phyloP scores from a whole-genome alignment of 2,888 invertebrate species.

The Caenorhabditis sulstoni region DNA sequence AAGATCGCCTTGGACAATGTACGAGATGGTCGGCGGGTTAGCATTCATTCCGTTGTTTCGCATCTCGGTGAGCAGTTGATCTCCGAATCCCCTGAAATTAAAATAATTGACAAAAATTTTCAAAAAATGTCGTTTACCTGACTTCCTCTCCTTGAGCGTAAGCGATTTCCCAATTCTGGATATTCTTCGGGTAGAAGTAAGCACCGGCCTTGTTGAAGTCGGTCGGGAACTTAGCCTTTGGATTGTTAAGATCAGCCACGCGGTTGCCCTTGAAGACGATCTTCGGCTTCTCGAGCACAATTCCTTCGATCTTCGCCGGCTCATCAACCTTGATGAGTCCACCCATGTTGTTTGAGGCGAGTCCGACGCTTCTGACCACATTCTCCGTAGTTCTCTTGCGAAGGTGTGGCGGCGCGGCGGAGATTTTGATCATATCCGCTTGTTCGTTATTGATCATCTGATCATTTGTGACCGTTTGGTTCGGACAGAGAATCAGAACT shows the following conservation, averaged over 20 bases:
- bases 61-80: constrained; percentile 24
- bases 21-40: not conserved
- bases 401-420: constrained; percentile 34
- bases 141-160: constrained; percentile 36
- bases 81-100: constrained; percentile 25
- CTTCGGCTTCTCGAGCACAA: constrained; percentile 34
- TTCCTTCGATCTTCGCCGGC: constrained; percentile 27
- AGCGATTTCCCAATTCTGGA: constrained; percentile 34
- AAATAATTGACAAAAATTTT: too few relatives aligned
- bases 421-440: constrained; percentile 50
- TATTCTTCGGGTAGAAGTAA: constrained; percentile 27
- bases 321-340: constrained; percentile 37
- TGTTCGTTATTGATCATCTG: constrained; percentile 55
- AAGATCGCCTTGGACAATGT: constrained; percentile 19
- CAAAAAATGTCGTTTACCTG: constrained; percentile 19
- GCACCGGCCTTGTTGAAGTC: constrained; percentile 31
- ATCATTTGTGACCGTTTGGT: constrained; percentile 38
- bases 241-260: constrained; percentile 12
- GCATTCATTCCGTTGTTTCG: constrained; percentile 24
- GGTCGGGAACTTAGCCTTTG: constrained; percentile 27
- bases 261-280: constrained; percentile 15
- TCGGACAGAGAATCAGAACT: constrained; percentile 25
- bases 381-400: constrained; percentile 23
- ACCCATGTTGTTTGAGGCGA: constrained; percentile 33
- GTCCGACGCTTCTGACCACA: constrained; percentile 29